Base-by-base conservation (phyloP, 2,888 invertebrate genomes). In the Ophraella communa region DNA sequence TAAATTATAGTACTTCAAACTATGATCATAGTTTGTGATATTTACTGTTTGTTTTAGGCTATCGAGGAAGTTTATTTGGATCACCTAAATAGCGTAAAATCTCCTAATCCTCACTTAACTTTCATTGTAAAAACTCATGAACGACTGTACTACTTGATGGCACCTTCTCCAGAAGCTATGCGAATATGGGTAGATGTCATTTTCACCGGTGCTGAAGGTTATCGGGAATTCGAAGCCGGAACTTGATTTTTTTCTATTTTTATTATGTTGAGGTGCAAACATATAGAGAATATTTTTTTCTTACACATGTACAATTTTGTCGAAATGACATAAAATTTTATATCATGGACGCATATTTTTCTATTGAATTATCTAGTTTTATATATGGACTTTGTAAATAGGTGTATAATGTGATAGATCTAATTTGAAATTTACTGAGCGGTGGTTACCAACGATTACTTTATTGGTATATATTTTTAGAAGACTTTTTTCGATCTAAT, bases 21-120 rank as follows among this genome's bases (percentile, higher is more conserved):
- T 7, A 42, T 42, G 7, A 14, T 42, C 24, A 20, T 52, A 17
- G n/a, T n/a, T n/a, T n/a, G n/a, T n/a, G n/a, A n/a, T n/a, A 30
- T 11, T 18, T 30, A 24, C 3, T 52, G 11, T 33, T 35, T 17
- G 33, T 30, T 80, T 39, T 86, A 96, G 93, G 93, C 95, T 30
- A 97, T 98, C 74, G 94, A 95, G 83, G 97, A 98, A 84, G 98
- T 98, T 11, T 98, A 97, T 82, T 88, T 97, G 70, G 98, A 98
- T 83, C 97, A 98, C 83, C 88, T 95, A 78, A 94, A 95, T 82
- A 91, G 91, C 1, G 93, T 95, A 0, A 94, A 94, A 82, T 95
- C 95, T 57, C 95, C 96, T 1, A 94, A 92, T 74, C 94, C 95
- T 0, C 91, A 93, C 65, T 88, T 95, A 66, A 97, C 96, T 2